Conservation (phyloP, 1,140 invertebrate genomes). For the Acyrthosiphon pisum region DNA sequence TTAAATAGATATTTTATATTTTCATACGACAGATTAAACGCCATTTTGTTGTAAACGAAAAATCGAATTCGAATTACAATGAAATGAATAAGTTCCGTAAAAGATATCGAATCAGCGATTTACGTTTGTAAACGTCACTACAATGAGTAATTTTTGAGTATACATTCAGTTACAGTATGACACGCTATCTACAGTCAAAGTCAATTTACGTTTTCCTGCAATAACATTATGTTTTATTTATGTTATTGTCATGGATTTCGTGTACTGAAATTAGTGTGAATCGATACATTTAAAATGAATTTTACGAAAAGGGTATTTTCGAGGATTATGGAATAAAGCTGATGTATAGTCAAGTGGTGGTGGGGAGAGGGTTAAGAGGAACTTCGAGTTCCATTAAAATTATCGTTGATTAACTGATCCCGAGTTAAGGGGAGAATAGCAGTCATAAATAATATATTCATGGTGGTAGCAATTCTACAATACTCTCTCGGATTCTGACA, state of each 20-base stretch:
- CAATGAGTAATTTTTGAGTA: background rate
- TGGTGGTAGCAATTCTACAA: background rate
- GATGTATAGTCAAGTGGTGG: background rate
- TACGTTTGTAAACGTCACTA: background rate
- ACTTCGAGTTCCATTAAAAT: slow-evolving; percentile 45
- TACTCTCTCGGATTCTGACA: slow-evolving; percentile 3
- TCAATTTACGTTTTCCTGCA: background rate
- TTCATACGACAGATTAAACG: background rate
- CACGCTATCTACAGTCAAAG: background rate
- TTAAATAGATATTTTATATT: background rate
- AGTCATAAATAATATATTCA: slow-evolving; percentile 47
- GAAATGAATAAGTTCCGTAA: background rate
- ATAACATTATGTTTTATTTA: slow-evolving; percentile 18
- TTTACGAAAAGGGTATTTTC: slow-evolving; percentile 27
- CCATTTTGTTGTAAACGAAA: background rate
- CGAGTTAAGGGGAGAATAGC: background rate
- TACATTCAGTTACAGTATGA: background rate
- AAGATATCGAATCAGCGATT: background rate
- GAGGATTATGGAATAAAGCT: background rate
- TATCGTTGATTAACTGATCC: slow-evolving; percentile 41
- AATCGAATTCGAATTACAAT: background rate
- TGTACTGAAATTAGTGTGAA: background rate
- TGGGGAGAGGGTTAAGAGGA: background rate
- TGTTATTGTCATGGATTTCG: background rate
- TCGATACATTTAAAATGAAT: slow-evolving; percentile 14